Conservation (phyloP, 2,113 vertebrate species). For the Heptranchias perlo region DNA sequence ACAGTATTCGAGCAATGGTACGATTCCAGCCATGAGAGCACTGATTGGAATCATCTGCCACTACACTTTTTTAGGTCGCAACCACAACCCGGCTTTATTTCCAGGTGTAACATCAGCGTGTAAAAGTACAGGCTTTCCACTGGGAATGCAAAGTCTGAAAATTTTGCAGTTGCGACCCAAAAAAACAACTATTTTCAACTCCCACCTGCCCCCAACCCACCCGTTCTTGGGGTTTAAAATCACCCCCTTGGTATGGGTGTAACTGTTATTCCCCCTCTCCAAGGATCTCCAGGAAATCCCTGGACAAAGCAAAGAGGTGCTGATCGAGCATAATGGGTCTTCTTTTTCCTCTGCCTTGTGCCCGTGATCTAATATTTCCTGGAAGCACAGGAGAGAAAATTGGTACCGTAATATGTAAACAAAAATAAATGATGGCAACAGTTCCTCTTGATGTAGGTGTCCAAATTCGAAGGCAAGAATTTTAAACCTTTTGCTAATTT, state of each 20-base stretch:
- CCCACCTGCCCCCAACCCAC: too few species aligned
- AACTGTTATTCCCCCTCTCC: neutral
- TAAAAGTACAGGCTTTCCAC: too few species aligned
- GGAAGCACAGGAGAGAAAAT: neutral
- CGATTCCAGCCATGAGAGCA: neutral
- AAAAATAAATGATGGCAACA: neutral
- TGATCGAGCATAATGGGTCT: neutral
- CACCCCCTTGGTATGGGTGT: neutral
- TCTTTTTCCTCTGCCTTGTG: neutral
- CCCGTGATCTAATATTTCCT: neutral
- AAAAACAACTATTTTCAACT: too few species aligned
- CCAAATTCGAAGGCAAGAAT: neutral
- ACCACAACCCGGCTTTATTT: too few species aligned
- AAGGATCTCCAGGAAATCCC: neutral
- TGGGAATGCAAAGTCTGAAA: too few species aligned
- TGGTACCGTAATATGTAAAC: neutral
- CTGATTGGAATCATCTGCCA: neutral
- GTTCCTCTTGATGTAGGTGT: neutral
- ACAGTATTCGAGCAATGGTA: neutral
- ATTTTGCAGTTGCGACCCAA: too few species aligned
- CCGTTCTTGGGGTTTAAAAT: too few species aligned
- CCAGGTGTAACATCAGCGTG: too few species aligned
- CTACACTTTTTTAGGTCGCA: too few species aligned
- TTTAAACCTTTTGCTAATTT: neutral
- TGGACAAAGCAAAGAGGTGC: neutral